phyloP scores from a whole-genome alignment of 2,888 invertebrate species.

The Pocota personata region DNA sequence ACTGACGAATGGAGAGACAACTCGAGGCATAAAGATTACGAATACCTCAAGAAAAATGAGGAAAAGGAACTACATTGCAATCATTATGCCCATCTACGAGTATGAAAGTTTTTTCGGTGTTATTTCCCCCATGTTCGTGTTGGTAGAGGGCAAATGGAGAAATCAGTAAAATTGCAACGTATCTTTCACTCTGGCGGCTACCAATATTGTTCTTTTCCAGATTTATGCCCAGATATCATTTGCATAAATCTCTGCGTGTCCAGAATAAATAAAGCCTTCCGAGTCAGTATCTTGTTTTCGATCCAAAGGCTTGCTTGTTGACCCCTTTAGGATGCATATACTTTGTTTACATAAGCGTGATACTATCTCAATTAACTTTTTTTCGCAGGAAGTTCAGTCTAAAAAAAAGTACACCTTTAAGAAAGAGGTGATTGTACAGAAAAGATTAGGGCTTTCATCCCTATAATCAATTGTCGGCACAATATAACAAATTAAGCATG shows the following conservation, averaged over 20 bases:
- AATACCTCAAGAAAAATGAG: neutral
- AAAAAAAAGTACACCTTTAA: too few species aligned
- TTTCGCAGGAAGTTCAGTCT: too few species aligned
- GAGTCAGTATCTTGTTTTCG: neutral
- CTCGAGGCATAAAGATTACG: neutral
- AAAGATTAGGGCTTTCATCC: neutral
- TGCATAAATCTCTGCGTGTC: constrained; percentile 8
- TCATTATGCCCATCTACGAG: neutral
- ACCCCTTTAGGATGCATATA: neutral
- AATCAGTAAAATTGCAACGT: neutral
- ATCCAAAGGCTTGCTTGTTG: neutral
- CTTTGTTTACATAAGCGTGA: too few species aligned
- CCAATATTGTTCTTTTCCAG: neutral
- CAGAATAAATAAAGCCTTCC: constrained; percentile 16
- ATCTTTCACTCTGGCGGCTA: neutral
- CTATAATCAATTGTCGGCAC: neutral
- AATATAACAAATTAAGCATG: neutral
- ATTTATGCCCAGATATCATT: constrained; percentile 7
- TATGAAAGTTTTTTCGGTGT: neutral
- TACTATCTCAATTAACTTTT: too few species aligned
- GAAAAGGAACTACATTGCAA: neutral
- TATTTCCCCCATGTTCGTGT: neutral
- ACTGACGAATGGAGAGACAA: neutral
- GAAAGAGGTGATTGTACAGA: neutral
- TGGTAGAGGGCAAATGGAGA: neutral